These are phyloP conservation scores for Morpho deidamia DNA, from an alignment of 2,888 invertebrate species.

Conservation along the genomic window DNA sequence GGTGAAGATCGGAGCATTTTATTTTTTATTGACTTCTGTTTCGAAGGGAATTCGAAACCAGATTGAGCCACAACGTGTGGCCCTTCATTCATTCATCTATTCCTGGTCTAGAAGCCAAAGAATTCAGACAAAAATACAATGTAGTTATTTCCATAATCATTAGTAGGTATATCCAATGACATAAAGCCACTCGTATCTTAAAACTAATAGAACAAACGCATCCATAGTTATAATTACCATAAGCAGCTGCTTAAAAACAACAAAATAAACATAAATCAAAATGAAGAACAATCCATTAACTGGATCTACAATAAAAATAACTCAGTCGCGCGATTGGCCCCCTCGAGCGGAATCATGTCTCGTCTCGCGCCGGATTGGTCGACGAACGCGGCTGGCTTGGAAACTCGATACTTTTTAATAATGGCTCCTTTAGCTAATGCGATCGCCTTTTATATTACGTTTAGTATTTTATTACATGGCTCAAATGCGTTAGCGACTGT, in stretches of 20 bases:
- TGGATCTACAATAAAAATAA: conserved; percentile 64
- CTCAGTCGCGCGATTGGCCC: conserved; percentile 52
- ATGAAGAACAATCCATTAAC: conserved; percentile 76
- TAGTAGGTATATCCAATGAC: too few species aligned
- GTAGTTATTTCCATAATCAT: too few species aligned
- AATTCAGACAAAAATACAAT: too few species aligned
- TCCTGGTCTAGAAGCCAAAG: too few species aligned
- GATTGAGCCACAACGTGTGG: too few species aligned
- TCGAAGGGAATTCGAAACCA: too few species aligned
- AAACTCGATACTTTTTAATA: conserved; percentile 78
- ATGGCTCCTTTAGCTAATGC: conserved; percentile 76
- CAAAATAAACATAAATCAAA: conserved; percentile 61
- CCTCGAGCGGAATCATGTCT: conserved; percentile 23
- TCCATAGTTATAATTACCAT: neutral
- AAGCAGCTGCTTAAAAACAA: conserved; percentile 13
- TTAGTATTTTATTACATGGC: conserved; percentile 72
- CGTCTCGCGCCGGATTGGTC: conserved; percentile 57
- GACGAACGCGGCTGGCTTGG: conserved; percentile 55
- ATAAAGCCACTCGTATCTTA: too few species aligned
- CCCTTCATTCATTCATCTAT: too few species aligned
- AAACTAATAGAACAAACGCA: too few species aligned
- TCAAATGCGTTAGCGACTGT: conserved; percentile 62
- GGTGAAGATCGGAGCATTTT: too few species aligned
- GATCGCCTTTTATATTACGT: conserved; percentile 70
- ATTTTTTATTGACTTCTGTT: too few species aligned